Evolutionary conservation across 2,888 invertebrate species (phyloP).

Genomic region (Dendrolimus houi): DNA sequence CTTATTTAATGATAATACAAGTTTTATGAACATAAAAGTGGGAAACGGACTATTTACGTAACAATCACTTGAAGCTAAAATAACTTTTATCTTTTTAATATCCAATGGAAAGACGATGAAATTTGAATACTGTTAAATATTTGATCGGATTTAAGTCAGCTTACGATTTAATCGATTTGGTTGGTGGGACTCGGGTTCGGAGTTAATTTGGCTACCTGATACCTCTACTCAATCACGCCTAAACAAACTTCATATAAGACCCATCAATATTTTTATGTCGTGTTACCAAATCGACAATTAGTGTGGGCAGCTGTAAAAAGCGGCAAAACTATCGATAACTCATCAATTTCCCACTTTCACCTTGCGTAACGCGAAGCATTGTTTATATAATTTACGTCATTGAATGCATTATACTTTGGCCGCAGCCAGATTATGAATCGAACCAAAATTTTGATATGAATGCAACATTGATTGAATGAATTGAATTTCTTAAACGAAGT

Average conservation of each 20-base stretch:
- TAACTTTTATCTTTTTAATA: slow-evolving; percentile 45
- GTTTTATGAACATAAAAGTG: slow-evolving; percentile 23
- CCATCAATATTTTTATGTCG: slow-evolving; percentile 3
- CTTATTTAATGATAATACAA: slow-evolving; percentile 22
- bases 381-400: slow-evolving; percentile 52
- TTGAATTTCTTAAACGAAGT: too few relatives aligned
- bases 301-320: slow-evolving; percentile 24
- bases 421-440: too few relatives aligned
- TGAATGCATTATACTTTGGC: slow-evolving; percentile 17
- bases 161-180: background rate
- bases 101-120: slow-evolving; percentile 39
- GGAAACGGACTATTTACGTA: slow-evolving; percentile 38
- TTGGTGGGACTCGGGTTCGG: slow-evolving; percentile 12
- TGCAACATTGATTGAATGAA: too few relatives aligned
- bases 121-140: slow-evolving; percentile 62
- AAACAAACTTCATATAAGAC: background rate
- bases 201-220: slow-evolving; percentile 20
- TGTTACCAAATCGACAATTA: slow-evolving; percentile 5
- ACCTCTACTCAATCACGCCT: slow-evolving; percentile 1
- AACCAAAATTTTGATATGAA: too few relatives aligned
- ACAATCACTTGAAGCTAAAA: slow-evolving; percentile 47
- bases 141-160: slow-evolving; percentile 63
- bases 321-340: slow-evolving; percentile 41
- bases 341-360: slow-evolving; percentile 55
- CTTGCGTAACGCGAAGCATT: slow-evolving; percentile 43